phyloP scores from a whole-genome alignment of 2,113 vertebrate genomes.

The Equus quagga region DNA sequence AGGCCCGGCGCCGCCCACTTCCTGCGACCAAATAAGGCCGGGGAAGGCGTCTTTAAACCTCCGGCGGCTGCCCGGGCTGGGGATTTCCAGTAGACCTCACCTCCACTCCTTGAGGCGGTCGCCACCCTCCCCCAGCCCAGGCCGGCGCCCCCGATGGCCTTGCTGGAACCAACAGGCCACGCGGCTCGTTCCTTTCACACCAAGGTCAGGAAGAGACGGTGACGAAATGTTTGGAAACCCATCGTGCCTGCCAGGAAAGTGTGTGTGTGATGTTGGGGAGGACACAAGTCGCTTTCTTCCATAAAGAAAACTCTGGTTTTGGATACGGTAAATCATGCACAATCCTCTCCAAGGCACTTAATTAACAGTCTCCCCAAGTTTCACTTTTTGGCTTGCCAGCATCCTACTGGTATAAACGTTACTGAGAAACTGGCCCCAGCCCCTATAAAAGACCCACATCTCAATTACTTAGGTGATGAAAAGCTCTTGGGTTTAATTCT shows the following conservation, averaged over 20 bases:
- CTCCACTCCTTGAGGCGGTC: conserved; percentile 24
- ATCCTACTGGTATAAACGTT: not conserved
- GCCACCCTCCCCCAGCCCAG: conserved; percentile 48
- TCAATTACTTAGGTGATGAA: not conserved
- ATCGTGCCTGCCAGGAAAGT: conserved; percentile 81
- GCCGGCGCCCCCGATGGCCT: conserved; percentile 53
- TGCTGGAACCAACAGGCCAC: conserved; percentile 71
- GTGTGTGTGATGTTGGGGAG: conserved; percentile 65
- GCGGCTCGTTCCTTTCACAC: conserved; percentile 66
- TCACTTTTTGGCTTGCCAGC: conserved; percentile 52
- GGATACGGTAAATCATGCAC: conserved; percentile 52
- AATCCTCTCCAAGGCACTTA: conserved; percentile 22
- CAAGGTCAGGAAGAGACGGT: conserved; percentile 83
- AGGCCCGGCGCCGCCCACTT: conserved; percentile 84
- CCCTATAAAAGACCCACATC: not conserved
- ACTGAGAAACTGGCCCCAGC: not conserved
- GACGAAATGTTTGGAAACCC: conserved; percentile 85
- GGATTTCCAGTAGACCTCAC: conserved; percentile 82
- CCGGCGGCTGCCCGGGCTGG: conserved; percentile 60
- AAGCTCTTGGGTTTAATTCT: conserved; percentile 38
- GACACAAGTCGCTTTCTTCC: conserved; percentile 69
- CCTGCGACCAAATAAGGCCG: conserved; percentile 84
- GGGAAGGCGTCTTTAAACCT: conserved; percentile 75
- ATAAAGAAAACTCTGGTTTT: conserved; percentile 58
- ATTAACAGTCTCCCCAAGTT: conserved; percentile 42